Percentiles rank a stretch among this genome's conserved stretches.
Conservation (phyloP, 2,888 invertebrate genomes). For the Lasius platythorax region DNA sequence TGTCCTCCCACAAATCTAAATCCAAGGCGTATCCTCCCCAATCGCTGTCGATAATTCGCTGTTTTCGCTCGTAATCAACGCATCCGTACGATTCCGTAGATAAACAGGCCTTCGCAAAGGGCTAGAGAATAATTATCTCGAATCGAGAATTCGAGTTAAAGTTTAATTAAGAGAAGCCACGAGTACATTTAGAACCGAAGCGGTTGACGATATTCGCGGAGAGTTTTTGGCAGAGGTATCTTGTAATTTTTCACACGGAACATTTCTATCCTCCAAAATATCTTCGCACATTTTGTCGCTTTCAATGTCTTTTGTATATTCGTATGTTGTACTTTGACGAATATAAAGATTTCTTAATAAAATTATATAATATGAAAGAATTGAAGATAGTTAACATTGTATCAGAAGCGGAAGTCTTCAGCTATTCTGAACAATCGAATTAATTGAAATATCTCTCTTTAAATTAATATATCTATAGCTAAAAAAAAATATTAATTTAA, state of each 20-base stretch:
- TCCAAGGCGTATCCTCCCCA: constrained; percentile 77
- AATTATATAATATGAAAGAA: background rate
- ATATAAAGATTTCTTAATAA: background rate
- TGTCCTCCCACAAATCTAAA: constrained; percentile 74
- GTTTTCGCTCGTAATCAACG: constrained; percentile 53
- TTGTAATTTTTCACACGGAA: constrained; percentile 33
- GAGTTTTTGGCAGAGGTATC: background rate
- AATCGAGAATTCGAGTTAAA: background rate
- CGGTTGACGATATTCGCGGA: background rate
- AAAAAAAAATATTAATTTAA: constrained; percentile 1
- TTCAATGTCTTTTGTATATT: background rate
- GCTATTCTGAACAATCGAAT: background rate
- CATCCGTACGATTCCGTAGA: constrained; percentile 33
- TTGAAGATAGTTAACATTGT: background rate
- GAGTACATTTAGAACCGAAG: constrained; percentile 46
- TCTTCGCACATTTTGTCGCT: background rate
- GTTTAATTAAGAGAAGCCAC: background rate
- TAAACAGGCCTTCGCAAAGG: constrained; percentile 4
- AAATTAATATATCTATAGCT: background rate
- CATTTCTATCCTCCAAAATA: constrained; percentile 36
- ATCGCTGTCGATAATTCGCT: constrained; percentile 67
- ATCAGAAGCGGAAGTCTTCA: background rate
- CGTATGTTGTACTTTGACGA: background rate
- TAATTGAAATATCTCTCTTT: background rate
- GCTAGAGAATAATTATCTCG: background rate